phyloP scores from a whole-genome alignment of 2,113 vertebrate species.

The Tachysurus fulvidraco region DNA sequence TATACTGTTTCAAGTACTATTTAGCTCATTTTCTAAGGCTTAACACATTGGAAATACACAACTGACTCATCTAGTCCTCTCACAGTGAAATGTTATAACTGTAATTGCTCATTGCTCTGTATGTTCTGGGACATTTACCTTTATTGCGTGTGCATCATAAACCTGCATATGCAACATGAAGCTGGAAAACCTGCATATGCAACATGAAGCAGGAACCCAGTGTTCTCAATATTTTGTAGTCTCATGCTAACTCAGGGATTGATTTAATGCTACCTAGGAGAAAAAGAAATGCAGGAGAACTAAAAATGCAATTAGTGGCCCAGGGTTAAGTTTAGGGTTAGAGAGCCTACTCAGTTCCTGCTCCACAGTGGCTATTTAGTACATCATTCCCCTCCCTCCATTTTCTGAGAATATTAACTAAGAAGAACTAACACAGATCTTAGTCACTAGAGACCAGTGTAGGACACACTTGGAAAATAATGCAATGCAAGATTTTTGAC shows the following conservation, averaged over 20 bases:
- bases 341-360: neutral
- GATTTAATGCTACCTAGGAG: conserved; percentile 30
- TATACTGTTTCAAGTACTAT: neutral
- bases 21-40: neutral
- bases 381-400: neutral
- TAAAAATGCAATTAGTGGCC: conserved; percentile 39
- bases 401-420: neutral
- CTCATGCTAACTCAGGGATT: conserved; percentile 20
- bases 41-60: no score
- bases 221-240: conserved; percentile 26
- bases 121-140: neutral
- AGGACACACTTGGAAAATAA: neutral
- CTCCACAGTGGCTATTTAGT: neutral
- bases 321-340: conserved; percentile 5
- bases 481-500: no score
- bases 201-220: neutral
- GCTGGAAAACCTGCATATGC: no score
- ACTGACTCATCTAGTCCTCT: no score
- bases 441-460: neutral
- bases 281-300: conserved; percentile 17
- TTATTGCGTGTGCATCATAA: neutral
- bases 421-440: neutral
- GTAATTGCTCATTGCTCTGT: neutral
- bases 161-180: no score
- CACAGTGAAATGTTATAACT: neutral